Evolutionary conservation across 2,113 vertebrate genomes (phyloP), one percentile per base, ranked within the genome.

Genomic region (Spermophilus dauricus): DNA sequence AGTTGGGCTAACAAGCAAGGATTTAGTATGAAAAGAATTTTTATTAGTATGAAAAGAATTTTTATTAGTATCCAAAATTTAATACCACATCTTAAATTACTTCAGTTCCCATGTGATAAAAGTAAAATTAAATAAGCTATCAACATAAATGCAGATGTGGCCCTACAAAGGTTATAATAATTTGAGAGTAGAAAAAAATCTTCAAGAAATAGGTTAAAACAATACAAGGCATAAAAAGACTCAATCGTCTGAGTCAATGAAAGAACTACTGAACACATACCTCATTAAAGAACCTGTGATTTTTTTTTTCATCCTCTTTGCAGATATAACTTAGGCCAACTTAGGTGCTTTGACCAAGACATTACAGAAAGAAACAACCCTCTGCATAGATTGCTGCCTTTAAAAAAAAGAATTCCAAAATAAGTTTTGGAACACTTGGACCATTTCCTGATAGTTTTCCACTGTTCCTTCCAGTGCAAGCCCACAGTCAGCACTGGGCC

Each of bases 101-200:
- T 95, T 97, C 72, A 42, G 34, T 73, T 86, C 39, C 76, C 76
- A 70, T 34, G 26, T 77, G 65, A 75, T 78, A 84, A 83, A 93
- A 93, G 34, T 92, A 81, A 97, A 94, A 89, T 89, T 84, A 94
- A 96, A 78, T 88, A 85, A 94, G 12, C 76, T 94, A 63, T 82
- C 65, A 93, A 34, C 4, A 83, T 61, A 94, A 89, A 93, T 22
- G 39, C 42, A 96, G 42, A n/a, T 37, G 72, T 26, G 7, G 9
- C 65, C 20, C 76, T 67, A 7, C 37, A 67, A 67, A 87, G 34
- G 39, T 76, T 86, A 81, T 8, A 70, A 13, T 37, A 30, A 89
- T 92, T 95, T 58, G 42, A 51, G 22, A 37, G 69, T 10, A 1
- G 63, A 39, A 83, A 58, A 51, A 26, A 42, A 18, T 53, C 45